A percentile compares a stretch with the other conserved stretches of the same genome.
These are phyloP conservation scores for Coenonympha arcania DNA, from an alignment of 2,888 invertebrate species.

Conservation along the genomic window DNA sequence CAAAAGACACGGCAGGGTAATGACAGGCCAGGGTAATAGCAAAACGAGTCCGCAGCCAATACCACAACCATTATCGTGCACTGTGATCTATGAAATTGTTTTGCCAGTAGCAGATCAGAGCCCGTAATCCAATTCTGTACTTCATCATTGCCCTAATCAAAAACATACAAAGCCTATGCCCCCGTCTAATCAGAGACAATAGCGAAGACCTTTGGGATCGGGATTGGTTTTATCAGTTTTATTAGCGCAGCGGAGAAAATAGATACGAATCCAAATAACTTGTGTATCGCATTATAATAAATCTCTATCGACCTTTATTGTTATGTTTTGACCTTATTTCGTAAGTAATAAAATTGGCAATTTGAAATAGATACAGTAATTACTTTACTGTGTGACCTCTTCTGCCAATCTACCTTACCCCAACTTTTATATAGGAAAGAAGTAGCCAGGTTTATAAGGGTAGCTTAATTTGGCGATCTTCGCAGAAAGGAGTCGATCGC, in stretches of 20 bases:
- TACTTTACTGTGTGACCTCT: too few relatives aligned
- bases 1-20: slow-evolving; percentile 66
- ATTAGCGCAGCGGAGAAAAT: slow-evolving; percentile 9
- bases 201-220: slow-evolving; percentile 9
- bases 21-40: slow-evolving; percentile 58
- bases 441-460: too few relatives aligned
- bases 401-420: too few relatives aligned
- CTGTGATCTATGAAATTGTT: slow-evolving; percentile 40
- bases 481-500: too few relatives aligned
- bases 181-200: slow-evolving; percentile 16
- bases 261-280: slow-evolving; percentile 8
- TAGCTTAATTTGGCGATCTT: too few relatives aligned
- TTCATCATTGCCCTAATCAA: slow-evolving; percentile 24
- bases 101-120: slow-evolving; percentile 43
- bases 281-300: not conserved
- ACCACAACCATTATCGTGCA: slow-evolving; percentile 31
- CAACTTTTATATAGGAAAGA: too few relatives aligned
- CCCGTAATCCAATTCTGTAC: slow-evolving; percentile 42
- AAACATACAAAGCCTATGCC: slow-evolving; percentile 18
- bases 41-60: slow-evolving; percentile 49
- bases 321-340: slow-evolving; percentile 4
- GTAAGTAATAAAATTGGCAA: not conserved
- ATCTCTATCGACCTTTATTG: not conserved
- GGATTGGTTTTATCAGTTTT: slow-evolving; percentile 7
- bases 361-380: not conserved